Conservation (phyloP, 2,888 invertebrate species). For the Choreutis nemorana region DNA sequence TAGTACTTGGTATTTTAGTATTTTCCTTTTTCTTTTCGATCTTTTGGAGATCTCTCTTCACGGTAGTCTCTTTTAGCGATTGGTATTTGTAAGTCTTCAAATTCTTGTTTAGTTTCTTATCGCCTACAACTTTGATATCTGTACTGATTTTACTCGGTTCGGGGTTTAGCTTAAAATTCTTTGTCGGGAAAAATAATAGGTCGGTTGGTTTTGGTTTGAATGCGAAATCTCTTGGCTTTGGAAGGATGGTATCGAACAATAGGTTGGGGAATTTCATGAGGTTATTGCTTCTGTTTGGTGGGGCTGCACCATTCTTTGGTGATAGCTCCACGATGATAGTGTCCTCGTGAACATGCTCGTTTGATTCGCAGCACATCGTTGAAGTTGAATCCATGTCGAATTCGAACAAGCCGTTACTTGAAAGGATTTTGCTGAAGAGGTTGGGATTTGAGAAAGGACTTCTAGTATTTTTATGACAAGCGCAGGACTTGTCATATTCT, state of each 20-base stretch:
- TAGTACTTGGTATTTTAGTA: not conserved
- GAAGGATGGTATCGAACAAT: constrained; percentile 23
- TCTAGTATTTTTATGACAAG: constrained; percentile 27
- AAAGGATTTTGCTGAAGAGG: constrained; percentile 34
- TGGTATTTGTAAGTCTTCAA: constrained; percentile 16
- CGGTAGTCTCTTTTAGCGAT: constrained; percentile 17
- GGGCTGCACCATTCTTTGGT: constrained; percentile 15
- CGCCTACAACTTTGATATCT: constrained; percentile 34
- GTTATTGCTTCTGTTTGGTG: constrained; percentile 7
- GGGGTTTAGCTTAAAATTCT: constrained; percentile 19
- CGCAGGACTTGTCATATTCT: constrained; percentile 34
- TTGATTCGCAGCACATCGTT: constrained; percentile 39
- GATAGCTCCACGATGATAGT: constrained; percentile 32
- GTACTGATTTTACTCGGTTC: constrained; percentile 20
- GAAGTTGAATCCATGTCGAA: constrained; percentile 30
- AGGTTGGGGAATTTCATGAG: constrained; percentile 20
- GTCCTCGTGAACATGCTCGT: constrained; percentile 36
- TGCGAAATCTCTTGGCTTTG: constrained; percentile 16
- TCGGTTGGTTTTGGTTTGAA: constrained; percentile 35
- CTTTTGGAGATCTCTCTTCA: constrained; percentile 33
- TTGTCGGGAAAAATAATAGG: constrained; percentile 41
- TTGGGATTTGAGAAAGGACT: constrained; percentile 26
- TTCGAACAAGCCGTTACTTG: constrained; percentile 32
- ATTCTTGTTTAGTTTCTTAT: constrained; percentile 27
- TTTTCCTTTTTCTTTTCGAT: constrained; percentile 13